Evolutionary conservation across 1,140 invertebrate genomes (phyloP), one percentile per base, ranked within the genome.

Genomic region (Leptestheria dahalacensis): DNA sequence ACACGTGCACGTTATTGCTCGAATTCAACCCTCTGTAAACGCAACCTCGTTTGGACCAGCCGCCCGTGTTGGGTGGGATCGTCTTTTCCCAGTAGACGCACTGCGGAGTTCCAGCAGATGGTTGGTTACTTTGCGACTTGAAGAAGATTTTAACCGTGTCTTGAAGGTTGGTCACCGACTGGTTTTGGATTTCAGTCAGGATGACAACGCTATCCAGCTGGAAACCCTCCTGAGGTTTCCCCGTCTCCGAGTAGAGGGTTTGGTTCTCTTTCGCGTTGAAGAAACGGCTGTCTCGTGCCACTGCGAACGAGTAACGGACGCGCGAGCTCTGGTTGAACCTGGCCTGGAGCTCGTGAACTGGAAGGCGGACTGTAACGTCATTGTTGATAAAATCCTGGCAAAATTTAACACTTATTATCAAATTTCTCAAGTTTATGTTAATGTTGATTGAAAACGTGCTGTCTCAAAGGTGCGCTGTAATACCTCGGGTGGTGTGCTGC

Each of bases 1-100:
- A 69, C 3, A 61, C 59, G 20, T 62, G 46, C 1, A 51, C 2
- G 57, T 61, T 55, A 15, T 41, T 6, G 15, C 6, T 9, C 15
- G 61, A 33, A 11, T 50, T 33, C 23, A 56, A 29, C 46, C 61
- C 64, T 4, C 28, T 28, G 54, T 63, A 64, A n/a, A 23, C 24
- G 41, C 65, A 66, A 20, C 64, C 64, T 23, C 60, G 46, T 6
- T 26, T 51, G 33, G 65, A 66, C 65, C 65, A 66, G 1, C 63
- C 64, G 9, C 65, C 65, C 25, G 33, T 50, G 18, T 60, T 57
- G 18, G 24, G 28, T 23, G 64, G 64, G 29, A 59, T 57, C 10
- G 15, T 12, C 50, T 63, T 63, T 15, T 66, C 63, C 65, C 65
- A 66, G 25, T 56, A 66, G 29, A 64, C 65, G 54, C 65, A 66